Evolutionary conservation across 2,113 vertebrate genomes (phyloP).

Genomic region (Prunella himalayana): DNA sequence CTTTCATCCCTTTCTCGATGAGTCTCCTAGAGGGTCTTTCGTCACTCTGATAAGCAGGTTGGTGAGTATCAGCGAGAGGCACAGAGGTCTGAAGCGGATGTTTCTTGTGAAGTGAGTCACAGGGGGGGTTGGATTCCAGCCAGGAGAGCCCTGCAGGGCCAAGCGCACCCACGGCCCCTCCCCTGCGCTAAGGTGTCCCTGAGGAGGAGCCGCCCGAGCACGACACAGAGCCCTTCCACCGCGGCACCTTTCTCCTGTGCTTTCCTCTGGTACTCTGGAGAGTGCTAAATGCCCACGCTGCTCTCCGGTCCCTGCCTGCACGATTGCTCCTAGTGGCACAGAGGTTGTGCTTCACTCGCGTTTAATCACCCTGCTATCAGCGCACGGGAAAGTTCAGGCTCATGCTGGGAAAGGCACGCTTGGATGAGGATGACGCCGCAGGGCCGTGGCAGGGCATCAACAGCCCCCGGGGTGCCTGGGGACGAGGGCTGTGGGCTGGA

Average conservation of each 20-base stretch:
- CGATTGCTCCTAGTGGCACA: fast-evolving
- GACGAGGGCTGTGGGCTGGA: neutral
- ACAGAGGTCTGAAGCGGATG: neutral
- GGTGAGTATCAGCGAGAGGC: neutral
- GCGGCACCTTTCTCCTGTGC: fast-evolving
- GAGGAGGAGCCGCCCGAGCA: neutral
- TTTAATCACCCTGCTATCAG: neutral
- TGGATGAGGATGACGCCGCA: neutral
- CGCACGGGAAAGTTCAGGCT: neutral
- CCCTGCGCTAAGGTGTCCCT: neutral
- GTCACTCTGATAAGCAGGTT: neutral
- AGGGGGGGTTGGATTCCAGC: neutral
- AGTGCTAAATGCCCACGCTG: neutral
- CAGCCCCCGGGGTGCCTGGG: neutral
- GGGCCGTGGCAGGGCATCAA: neutral
- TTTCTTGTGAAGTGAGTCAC: neutral
- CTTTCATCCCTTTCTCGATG: neutral
- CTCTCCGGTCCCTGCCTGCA: neutral
- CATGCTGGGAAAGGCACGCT: neutral
- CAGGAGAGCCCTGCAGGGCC: neutral
- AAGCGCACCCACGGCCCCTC: fast-evolving
- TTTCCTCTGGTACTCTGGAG: neutral
- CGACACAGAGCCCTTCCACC: neutral
- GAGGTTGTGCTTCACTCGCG: neutral
- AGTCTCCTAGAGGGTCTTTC: neutral